Conservation (phyloP, 1,140 invertebrate species). For the Formica exsecta region DNA sequence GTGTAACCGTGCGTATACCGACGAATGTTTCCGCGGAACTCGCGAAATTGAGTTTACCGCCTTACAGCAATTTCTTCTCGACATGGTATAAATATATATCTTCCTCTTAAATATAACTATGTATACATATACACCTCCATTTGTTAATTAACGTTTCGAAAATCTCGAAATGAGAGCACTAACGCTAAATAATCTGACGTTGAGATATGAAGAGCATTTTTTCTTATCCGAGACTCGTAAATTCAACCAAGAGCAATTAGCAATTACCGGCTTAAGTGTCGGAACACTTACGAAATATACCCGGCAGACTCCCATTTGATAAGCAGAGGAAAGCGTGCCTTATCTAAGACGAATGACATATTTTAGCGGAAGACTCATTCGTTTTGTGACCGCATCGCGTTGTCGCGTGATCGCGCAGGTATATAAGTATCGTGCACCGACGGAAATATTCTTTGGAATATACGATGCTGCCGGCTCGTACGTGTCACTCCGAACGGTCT, state of each 20-base stretch:
- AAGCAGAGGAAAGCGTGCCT: slow-evolving; percentile 19
- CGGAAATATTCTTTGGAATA: slow-evolving; percentile 72
- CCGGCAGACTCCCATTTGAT: not conserved
- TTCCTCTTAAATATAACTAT: not conserved
- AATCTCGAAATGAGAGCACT: not conserved
- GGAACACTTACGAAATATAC: not conserved
- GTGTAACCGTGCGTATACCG: slow-evolving; percentile 2
- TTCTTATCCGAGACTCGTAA: not conserved
- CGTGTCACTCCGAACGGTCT: slow-evolving; percentile 21
- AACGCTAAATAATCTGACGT: not conserved
- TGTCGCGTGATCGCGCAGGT: not conserved
- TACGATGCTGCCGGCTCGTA: slow-evolving; percentile 64
- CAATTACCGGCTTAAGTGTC: not conserved
- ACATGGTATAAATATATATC: not conserved
- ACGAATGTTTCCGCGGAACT: not conserved
- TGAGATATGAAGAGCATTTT: not conserved
- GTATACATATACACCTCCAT: not conserved
- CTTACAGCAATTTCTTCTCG: not conserved
- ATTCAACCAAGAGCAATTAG: not conserved
- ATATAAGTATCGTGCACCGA: slow-evolving; percentile 60
- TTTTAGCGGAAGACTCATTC: slow-evolving; percentile 56
- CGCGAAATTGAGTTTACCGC: not conserved
- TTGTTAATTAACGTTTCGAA: not conserved
- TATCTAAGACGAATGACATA: slow-evolving; percentile 58
- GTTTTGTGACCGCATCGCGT: slow-evolving; percentile 55